Conservation (phyloP, 2,113 vertebrate genomes). For the Catharus minimus region DNA sequence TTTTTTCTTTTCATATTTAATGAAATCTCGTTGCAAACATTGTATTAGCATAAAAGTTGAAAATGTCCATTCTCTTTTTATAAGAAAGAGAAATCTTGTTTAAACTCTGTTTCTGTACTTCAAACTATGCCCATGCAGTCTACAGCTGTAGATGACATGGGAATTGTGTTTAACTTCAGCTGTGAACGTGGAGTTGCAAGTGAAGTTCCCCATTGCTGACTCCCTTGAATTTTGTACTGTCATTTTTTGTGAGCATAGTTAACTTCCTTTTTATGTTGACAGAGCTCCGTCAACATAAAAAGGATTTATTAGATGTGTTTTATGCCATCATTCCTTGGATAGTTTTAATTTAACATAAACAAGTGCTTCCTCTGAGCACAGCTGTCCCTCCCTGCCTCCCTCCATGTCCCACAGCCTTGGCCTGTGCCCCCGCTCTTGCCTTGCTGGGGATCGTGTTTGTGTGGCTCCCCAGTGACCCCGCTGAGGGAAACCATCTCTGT, state of each 20-base stretch:
- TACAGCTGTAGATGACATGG: background rate
- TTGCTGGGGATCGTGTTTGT: rapidly evolving
- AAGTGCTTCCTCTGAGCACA: constrained; percentile 18
- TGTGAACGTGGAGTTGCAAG: background rate
- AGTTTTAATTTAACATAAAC: constrained; percentile 2
- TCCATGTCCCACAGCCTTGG: rapidly evolving
- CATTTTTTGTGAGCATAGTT: background rate
- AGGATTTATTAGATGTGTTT: background rate
- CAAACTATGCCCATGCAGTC: background rate
- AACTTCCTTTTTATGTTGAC: background rate
- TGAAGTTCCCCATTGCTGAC: background rate
- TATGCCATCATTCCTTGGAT: constrained; percentile 15
- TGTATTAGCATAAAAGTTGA: background rate
- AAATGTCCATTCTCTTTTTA: background rate
- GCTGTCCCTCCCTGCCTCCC: constrained; percentile 16
- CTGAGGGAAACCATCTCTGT: background rate
- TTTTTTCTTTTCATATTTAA: background rate
- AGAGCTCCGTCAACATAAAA: background rate
- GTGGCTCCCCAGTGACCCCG: background rate
- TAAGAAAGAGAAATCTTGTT: background rate
- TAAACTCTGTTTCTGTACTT: background rate
- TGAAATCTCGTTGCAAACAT: background rate
- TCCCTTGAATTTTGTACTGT: background rate
- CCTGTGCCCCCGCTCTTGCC: background rate
- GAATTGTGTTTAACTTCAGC: background rate